Percentiles rank a stretch among this genome's conserved stretches.
These are phyloP conservation scores for Myotis findleyi DNA, from an alignment of 2,797 vertebrate species.

Conservation along the genomic window DNA sequence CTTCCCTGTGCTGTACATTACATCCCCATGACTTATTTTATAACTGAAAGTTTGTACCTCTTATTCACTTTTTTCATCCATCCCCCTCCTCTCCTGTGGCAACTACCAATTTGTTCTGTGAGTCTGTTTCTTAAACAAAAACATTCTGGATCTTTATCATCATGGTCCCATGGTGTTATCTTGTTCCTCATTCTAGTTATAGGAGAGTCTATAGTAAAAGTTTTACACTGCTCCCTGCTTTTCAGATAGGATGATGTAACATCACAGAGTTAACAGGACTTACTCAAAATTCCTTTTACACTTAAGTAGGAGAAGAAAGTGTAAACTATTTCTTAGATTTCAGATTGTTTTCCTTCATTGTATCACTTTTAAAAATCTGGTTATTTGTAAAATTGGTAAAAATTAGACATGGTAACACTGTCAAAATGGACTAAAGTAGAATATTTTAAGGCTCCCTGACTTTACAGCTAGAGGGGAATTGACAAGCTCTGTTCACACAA, in stretches of 20 bases:
- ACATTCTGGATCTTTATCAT: background rate
- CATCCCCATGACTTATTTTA: background rate
- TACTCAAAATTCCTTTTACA: conserved; percentile 25
- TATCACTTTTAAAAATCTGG: background rate
- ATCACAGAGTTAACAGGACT: background rate
- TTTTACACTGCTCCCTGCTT: background rate
- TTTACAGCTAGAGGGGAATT: background rate
- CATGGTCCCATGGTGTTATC: background rate
- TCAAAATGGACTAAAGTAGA: background rate
- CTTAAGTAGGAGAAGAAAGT: background rate
- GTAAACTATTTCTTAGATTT: background rate
- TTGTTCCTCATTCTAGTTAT: background rate
- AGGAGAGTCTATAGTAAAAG: background rate
- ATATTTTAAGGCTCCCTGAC: background rate
- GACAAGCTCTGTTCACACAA: background rate
- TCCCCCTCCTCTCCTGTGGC: too few relatives aligned
- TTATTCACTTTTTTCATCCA: background rate
- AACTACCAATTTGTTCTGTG: background rate
- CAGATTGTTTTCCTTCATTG: background rate
- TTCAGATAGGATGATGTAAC: background rate
- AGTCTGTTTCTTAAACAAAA: background rate
- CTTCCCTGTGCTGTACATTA: background rate
- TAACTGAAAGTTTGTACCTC: background rate
- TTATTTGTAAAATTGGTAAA: conserved; percentile 40
- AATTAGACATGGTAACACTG: background rate